Evolutionary conservation across 2,113 vertebrate genomes (phyloP).

Genomic region (Bambusicola thoracicus): DNA sequence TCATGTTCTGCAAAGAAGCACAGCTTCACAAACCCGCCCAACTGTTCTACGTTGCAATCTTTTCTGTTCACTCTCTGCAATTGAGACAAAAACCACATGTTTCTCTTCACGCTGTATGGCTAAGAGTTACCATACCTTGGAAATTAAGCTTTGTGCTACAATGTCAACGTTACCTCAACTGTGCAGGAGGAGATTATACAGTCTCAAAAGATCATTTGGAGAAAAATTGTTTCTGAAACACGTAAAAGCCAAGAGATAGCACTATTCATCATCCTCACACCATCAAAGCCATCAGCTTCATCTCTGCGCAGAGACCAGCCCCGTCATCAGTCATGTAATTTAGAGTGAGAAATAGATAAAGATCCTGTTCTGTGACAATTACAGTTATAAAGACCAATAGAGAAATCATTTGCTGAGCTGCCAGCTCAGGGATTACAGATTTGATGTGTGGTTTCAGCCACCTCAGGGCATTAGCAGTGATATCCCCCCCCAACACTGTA

Average conservation of each 20-base stretch:
- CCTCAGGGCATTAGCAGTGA: conserved; percentile 45
- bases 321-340: conserved; percentile 26
- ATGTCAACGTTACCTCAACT: conserved; percentile 12
- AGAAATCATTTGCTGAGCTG: conserved; percentile 67
- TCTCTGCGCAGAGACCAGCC: neutral
- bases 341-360: conserved; percentile 50
- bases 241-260: conserved; percentile 20
- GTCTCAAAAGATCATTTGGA: conserved; percentile 27
- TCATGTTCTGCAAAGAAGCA: neutral
- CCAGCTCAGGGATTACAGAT: conserved; percentile 44
- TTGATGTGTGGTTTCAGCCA: conserved; percentile 33
- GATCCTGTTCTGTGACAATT: conserved; percentile 60
- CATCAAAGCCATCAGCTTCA: neutral
- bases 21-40: neutral
- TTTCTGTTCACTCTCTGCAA: neutral
- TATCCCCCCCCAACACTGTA: conserved; percentile 33
- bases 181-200: neutral
- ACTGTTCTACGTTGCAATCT: neutral
- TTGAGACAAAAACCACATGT: neutral
- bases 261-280: conserved; percentile 22
- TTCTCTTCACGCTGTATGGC: neutral
- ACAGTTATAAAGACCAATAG: conserved; percentile 65
- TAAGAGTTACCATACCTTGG: neutral
- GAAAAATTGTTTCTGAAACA: conserved; percentile 44
- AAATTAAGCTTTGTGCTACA: conserved; percentile 37